Base-by-base conservation (phyloP, 2,113 vertebrate species). In the Accipiter virgatus region DNA sequence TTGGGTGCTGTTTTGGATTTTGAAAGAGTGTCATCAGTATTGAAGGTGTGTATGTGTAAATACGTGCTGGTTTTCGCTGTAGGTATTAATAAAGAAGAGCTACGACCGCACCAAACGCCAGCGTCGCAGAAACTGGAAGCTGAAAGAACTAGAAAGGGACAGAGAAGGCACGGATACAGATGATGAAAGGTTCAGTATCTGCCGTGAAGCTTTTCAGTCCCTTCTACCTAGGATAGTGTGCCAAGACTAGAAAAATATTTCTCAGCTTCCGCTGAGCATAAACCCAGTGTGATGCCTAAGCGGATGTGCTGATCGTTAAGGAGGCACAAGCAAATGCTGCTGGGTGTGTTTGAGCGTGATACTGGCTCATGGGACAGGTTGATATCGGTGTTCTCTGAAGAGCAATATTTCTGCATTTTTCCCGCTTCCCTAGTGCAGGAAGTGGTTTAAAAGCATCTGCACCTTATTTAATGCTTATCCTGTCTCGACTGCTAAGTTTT, bases 51-150 rank as follows among this genome's bases (percentile, higher is more conserved):
- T 77, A 11, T 78, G 31, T 53, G 70, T 15, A 72, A 53, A 23
- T 80, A 61, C 11, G 8, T 19, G 16, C 40, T 91, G 48, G 1
- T 78, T 85, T 63, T 71, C 29, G 19, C 47, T 61, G 21, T 66
- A 99, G 99, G 98, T 99, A 36, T 94, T 99, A 94, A 99, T 99
- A 70, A 99, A 99, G 98, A 99, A 99, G 98, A 99, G 98, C 90
- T 99, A 99, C 12, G 99, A 99, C 96, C 99, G 99, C 65, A 98
- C 52, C 79, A 99, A 88, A 96, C 98, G 99, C 77, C 98, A 98
- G 84, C 99, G 97, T 84, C 99, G 98, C 94, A 98, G 99, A 86
- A 99, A 99, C 98, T 99, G 99, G 99, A 99, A 99, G 93, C 98
- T 99, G 86, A 99, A 98, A 81, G 99, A 99, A 94, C 98, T 99